Evolutionary conservation across 2,113 vertebrate genomes (phyloP).

Genomic region (Leucoraja erinaceus): DNA sequence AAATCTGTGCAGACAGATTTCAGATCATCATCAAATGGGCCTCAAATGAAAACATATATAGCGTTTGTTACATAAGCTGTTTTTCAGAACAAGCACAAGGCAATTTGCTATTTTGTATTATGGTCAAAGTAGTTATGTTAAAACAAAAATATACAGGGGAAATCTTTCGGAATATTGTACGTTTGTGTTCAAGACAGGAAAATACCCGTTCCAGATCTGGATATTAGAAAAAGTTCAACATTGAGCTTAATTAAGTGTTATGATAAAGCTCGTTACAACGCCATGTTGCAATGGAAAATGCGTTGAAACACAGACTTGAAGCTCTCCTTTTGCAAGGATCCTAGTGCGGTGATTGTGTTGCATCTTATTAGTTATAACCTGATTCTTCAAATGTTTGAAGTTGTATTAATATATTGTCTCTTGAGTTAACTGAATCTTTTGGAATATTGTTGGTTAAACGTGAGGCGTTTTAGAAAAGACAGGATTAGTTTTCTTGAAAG

Average conservation of each 20-base stretch:
- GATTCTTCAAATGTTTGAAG: not conserved
- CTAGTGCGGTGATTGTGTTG: not conserved
- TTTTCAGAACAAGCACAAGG: not conserved
- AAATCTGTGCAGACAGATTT: slow-evolving; percentile 24
- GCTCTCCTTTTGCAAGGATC: not conserved
- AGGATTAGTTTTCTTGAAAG: not conserved
- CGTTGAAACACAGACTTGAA: not conserved
- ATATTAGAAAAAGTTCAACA: not conserved
- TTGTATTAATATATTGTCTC: not conserved
- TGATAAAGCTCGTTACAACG: not conserved
- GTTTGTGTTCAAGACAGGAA: not conserved
- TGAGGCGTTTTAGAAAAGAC: not conserved
- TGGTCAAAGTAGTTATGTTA: slow-evolving; percentile 2
- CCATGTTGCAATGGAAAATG: not conserved
- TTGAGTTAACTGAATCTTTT: not conserved
- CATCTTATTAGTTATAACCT: not conserved
- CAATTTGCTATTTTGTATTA: slow-evolving; percentile 27
- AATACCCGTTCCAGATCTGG: not conserved
- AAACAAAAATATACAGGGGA: not conserved
- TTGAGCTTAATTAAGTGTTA: not conserved
- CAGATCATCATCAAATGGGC: slow-evolving; percentile 23
- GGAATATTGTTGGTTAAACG: not conserved
- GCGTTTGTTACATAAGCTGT: slow-evolving; percentile 18
- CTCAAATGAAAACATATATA: slow-evolving; percentile 32
- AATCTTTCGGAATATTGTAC: not conserved